phyloP scores from a whole-genome alignment of 2,797 vertebrate species.

The Halcyon chelicuti region DNA sequence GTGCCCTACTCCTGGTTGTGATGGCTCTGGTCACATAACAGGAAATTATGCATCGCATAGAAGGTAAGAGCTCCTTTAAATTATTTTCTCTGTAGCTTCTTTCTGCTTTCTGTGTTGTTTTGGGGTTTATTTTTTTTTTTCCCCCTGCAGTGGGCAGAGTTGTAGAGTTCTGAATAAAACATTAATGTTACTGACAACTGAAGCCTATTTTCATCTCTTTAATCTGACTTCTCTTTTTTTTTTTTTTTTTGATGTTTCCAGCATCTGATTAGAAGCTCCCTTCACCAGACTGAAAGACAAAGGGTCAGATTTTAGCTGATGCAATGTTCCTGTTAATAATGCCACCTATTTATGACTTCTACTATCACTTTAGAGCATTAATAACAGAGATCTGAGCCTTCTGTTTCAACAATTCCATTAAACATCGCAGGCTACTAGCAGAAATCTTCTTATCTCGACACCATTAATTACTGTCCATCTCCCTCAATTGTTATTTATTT shows the following conservation, averaged over 20 bases:
- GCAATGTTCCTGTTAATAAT: conserved; percentile 73
- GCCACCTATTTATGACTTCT: conserved; percentile 76
- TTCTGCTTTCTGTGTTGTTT: not conserved
- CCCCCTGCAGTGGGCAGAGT: not conserved
- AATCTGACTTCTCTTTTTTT: conserved; percentile 46
- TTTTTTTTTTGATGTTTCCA: conserved; percentile 46
- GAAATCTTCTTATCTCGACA: conserved; percentile 69
- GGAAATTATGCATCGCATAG: conserved; percentile 97
- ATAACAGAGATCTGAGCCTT: conserved; percentile 63
- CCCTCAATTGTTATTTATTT: not conserved
- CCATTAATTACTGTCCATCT: conserved; percentile 76
- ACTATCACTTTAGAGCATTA: conserved; percentile 73
- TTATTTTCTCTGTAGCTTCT: not conserved
- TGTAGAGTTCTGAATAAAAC: conserved; percentile 43
- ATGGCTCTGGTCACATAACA: conserved; percentile 97
- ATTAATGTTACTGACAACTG: conserved; percentile 25
- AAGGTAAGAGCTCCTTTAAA: conserved; percentile 83
- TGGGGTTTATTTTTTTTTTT: not conserved
- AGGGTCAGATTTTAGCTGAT: conserved; percentile 72
- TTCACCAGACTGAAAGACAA: conserved; percentile 64
- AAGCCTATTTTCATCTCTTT: conserved; percentile 63
- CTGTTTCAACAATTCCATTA: conserved; percentile 71
- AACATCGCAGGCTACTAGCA: conserved; percentile 61
- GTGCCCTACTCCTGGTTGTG: conserved; percentile 97
- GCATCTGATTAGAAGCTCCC: conserved; percentile 56